A percentile compares a stretch with the other conserved stretches of the same genome.
These are phyloP conservation scores for Dryococelus australis DNA, from an alignment of 2,888 invertebrate species.

Conservation along the genomic window DNA sequence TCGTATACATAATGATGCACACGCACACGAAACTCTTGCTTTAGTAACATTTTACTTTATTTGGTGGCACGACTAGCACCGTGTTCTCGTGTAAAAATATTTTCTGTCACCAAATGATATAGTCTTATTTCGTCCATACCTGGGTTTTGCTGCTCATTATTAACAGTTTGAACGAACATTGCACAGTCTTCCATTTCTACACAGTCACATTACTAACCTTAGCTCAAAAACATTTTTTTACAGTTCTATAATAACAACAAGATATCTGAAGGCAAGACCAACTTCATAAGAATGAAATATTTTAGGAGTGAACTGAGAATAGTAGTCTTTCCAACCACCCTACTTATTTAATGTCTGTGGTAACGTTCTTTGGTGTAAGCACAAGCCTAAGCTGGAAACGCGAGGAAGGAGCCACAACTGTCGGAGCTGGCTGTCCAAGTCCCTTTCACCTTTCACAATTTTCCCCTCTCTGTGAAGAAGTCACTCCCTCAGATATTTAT, in stretches of 20 bases:
- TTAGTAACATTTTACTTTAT: not conserved
- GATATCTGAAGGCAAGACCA: conserved; percentile 4
- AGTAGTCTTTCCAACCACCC: not conserved
- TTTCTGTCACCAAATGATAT: not conserved
- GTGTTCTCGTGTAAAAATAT: not conserved
- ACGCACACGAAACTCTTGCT: not conserved
- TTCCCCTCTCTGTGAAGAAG: not conserved
- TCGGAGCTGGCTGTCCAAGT: not conserved
- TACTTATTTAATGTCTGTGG: not conserved
- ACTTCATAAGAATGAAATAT: conserved; percentile 7
- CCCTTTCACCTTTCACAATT: not conserved
- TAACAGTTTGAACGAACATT: not conserved
- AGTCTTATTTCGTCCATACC: not conserved
- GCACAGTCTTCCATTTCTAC: not conserved
- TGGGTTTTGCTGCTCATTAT: not conserved
- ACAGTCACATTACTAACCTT: not conserved
- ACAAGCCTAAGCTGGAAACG: not conserved
- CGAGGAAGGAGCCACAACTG: not conserved
- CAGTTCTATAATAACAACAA: not conserved
- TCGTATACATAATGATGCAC: not conserved
- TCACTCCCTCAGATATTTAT: not conserved
- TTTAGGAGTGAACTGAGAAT: not conserved
- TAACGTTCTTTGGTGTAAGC: conserved; percentile 16
- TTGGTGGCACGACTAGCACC: conserved; percentile 10
- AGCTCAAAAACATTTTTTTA: not conserved